Evolutionary conservation across 2,113 vertebrate genomes (phyloP).

Genomic region (Epinephelus moara): DNA sequence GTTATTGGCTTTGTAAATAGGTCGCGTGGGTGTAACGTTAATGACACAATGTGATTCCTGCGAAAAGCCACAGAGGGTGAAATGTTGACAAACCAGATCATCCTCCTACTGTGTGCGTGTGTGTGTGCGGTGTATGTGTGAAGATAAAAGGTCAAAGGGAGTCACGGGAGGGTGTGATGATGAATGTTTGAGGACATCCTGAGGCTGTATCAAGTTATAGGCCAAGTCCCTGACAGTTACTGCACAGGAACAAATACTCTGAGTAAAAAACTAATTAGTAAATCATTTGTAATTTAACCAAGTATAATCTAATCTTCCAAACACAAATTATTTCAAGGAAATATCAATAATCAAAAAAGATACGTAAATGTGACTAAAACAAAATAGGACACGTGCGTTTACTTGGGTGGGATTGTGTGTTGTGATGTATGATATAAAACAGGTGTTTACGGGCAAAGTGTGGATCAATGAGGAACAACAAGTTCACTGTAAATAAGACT

Average conservation of each 20-base stretch:
- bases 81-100: slow-evolving; percentile 53
- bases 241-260: not conserved
- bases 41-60: slow-evolving; percentile 16
- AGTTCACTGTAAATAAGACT: not conserved
- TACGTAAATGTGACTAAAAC: not conserved
- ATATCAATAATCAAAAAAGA: not conserved
- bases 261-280: not conserved
- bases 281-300: not conserved
- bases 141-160: not conserved
- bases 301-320: not conserved
- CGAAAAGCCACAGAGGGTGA: not conserved
- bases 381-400: not conserved
- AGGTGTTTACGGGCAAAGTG: not conserved
- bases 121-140: too few relatives aligned
- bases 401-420: not conserved
- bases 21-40: slow-evolving; percentile 3
- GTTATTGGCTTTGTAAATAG: not conserved
- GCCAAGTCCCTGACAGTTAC: slow-evolving; percentile 6
- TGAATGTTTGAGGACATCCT: not conserved
- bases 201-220: not conserved
- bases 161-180: not conserved
- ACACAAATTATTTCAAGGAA: not conserved
- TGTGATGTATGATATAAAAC: not conserved
- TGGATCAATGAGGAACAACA: not conserved
- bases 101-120: not conserved